Evolutionary conservation across 2,797 vertebrate species (phyloP), one percentile per base, ranked within the genome.

Genomic region (Lacerta bilineata): DNA sequence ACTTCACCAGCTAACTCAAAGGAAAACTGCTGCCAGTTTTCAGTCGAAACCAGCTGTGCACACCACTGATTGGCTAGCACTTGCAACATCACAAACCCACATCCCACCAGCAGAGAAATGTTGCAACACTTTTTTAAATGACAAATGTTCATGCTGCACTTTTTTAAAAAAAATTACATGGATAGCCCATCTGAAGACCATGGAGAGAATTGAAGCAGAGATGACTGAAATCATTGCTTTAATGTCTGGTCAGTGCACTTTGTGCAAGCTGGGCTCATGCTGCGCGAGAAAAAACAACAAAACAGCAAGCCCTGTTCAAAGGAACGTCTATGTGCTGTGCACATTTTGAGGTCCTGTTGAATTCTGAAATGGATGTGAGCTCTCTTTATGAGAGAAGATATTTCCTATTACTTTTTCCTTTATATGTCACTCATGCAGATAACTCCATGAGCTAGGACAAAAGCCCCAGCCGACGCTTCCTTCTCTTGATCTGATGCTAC

Each of bases 361-460:
- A 3, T 66, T 83, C 82, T 8, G 68, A 78, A 90, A 75, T 4
- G 43, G 74, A 85, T 11, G 29, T 68, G 43, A 75, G 9, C 18
- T 17, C 23, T 68, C 13, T 64, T 82, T 33, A 66, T 81, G 55
- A 82, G 6, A 86, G 1, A 7, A 90, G 91, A 85, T 2, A 89
- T 39, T 78, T 91, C 36, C 87, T 43, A 69, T 2, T 64, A 61
- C 36, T 72, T 50, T 76, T 79, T 84, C 39, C 59, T 88, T 89
- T 82, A 59, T 75, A 18, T 84, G 76, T 55, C 36, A 80, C 0
- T 50, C 64, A 29, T 18, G n/a, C 11, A 43, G 64, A 85, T 25
- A 50, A 78, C 18, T 90, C n/a, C 75, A 20, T 13, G n/a, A 6
- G 68, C 23, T 2, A n/a, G 25, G 17, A 50, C 23, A 10, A 59